These are phyloP conservation scores for Metaphire vulgaris DNA, from an alignment of 1,140 invertebrate genomes.

Conservation along the genomic window DNA sequence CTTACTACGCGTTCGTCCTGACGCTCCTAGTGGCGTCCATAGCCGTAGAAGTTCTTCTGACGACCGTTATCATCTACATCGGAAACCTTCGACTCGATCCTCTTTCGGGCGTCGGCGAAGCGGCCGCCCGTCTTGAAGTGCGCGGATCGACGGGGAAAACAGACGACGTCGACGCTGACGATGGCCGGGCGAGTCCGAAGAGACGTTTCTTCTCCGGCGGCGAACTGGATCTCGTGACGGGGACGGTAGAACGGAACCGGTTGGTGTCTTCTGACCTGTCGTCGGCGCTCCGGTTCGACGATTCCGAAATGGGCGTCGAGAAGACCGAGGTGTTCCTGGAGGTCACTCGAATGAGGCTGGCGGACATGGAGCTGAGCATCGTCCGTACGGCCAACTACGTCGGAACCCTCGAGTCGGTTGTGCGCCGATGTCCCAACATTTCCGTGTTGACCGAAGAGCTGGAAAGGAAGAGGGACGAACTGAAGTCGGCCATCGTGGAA, in stretches of 20 bases:
- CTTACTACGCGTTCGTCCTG: slow-evolving; percentile 8
- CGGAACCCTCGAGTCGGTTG: slow-evolving; percentile 27
- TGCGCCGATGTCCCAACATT: slow-evolving; percentile 20
- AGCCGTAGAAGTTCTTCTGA: slow-evolving; percentile 5
- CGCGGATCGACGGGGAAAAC: too few species aligned
- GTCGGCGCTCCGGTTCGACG: slow-evolving; percentile 6
- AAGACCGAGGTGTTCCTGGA: slow-evolving; percentile 27
- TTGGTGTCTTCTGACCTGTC: too few species aligned
- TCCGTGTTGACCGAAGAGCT: slow-evolving; percentile 25
- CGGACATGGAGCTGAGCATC: slow-evolving; percentile 27
- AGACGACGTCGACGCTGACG: too few species aligned
- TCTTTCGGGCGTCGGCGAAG: too few species aligned
- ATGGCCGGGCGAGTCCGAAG: too few species aligned
- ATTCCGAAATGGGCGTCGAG: slow-evolving; percentile 19
- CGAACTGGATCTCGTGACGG: too few species aligned
- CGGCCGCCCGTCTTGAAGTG: background rate
- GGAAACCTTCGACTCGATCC: too few species aligned
- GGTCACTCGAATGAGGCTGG: slow-evolving; percentile 21
- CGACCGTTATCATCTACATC: slow-evolving; percentile 2
- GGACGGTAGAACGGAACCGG: too few species aligned
- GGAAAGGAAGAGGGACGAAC: slow-evolving; percentile 18
- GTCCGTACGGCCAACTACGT: slow-evolving; percentile 27
- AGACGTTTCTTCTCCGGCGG: too few species aligned
- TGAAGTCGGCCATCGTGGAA: slow-evolving; percentile 16
- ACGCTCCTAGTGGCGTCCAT: slow-evolving; percentile 12